These are phyloP conservation scores for Phocoena sinus DNA, from an alignment of 2,113 vertebrate genomes.

Conservation along the genomic window DNA sequence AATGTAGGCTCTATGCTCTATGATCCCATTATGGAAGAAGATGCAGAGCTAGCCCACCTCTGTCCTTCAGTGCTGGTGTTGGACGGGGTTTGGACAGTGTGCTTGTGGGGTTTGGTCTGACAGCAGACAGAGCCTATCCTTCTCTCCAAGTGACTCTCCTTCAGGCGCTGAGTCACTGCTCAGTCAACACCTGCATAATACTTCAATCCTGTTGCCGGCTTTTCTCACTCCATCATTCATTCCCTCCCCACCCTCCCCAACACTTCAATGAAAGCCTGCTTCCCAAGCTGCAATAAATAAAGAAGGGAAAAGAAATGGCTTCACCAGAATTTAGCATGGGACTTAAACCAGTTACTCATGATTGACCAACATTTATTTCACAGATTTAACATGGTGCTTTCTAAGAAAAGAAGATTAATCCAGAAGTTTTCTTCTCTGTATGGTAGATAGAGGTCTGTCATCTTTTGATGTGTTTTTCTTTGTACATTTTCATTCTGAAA, in stretches of 20 bases:
- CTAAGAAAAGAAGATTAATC: not conserved
- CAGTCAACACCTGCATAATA: not conserved
- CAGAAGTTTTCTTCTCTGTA: not conserved
- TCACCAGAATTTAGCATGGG: not conserved
- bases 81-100: fast-evolving
- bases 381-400: not conserved
- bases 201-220: not conserved
- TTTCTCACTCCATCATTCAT: not conserved
- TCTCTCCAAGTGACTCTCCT: not conserved
- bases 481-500: not conserved
- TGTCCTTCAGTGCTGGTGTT: not conserved
- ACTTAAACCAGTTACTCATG: not conserved
- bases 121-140: not conserved
- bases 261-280: not conserved
- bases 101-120: not conserved
- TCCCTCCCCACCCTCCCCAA: fast-evolving
- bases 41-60: fast-evolving
- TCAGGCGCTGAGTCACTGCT: not conserved
- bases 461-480: not conserved
- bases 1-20: fast-evolving
- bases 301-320: not conserved
- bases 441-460: not conserved
- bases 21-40: too few relatives aligned
- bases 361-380: not conserved
- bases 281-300: not conserved